phyloP scores from a whole-genome alignment of 2,113 vertebrate species.

The Echinops telfairi region DNA sequence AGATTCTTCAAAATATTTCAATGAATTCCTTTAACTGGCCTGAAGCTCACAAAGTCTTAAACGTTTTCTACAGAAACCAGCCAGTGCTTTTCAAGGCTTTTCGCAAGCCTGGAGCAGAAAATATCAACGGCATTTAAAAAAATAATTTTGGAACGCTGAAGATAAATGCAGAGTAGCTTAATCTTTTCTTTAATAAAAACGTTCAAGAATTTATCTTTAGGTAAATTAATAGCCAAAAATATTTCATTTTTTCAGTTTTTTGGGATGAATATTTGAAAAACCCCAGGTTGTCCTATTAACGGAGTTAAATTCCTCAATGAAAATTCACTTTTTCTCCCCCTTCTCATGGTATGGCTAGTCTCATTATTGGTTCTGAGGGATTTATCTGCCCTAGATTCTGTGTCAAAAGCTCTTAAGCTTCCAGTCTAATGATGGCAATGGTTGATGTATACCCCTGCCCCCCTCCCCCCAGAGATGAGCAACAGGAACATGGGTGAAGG shows the following conservation, averaged over 20 bases:
- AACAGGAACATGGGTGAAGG: too few species aligned
- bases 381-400: too few species aligned
- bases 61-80: conserved; percentile 51
- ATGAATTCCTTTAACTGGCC: conserved; percentile 47
- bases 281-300: neutral
- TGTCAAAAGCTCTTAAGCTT: too few species aligned
- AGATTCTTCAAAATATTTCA: conserved; percentile 56
- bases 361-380: too few species aligned
- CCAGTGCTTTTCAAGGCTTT: conserved; percentile 40
- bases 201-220: conserved; percentile 63
- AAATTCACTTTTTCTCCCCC: conserved; percentile 14
- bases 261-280: conserved; percentile 49
- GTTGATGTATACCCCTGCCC: too few species aligned
- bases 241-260: conserved; percentile 25
- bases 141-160: conserved; percentile 29
- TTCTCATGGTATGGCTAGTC: too few species aligned
- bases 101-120: conserved; percentile 30
- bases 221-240: conserved; percentile 60
- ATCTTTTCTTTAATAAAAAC: conserved; percentile 34
- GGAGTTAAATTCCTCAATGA: neutral
- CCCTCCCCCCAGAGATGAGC: too few species aligned
- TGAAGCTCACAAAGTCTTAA: conserved; percentile 38
- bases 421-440: too few species aligned
- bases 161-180: conserved; percentile 45
- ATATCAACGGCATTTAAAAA: conserved; percentile 53